Conservation (phyloP, 1,140 invertebrate genomes). For the Meloidogyne chitwoodi region DNA sequence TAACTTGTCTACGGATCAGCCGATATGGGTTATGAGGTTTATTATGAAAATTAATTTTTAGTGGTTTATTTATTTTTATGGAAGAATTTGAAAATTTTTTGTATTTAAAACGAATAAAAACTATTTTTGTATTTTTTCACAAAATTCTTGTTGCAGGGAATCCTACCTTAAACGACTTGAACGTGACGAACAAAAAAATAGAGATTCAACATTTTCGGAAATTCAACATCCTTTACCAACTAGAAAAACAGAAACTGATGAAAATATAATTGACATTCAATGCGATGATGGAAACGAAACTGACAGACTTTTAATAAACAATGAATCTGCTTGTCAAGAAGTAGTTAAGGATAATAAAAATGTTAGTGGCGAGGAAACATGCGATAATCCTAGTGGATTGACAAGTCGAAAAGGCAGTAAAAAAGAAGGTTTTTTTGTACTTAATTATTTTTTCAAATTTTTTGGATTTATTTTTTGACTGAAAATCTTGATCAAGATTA, state of each 20-base stretch:
- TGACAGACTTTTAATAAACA: slow-evolving; percentile 34
- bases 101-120: too few species aligned
- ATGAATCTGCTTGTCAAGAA: not conserved
- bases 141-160: slow-evolving; percentile 32
- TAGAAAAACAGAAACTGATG: not conserved
- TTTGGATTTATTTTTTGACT: not conserved
- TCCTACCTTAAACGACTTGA: slow-evolving; percentile 53
- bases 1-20: too few species aligned
- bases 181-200: slow-evolving; percentile 45
- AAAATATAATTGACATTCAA: slow-evolving; percentile 9
- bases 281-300: slow-evolving; percentile 27
- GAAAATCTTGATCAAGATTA: too few species aligned
- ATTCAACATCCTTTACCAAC: not conserved
- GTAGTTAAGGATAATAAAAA: not conserved
- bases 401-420: slow-evolving; percentile 45
- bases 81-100: too few species aligned
- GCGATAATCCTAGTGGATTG: not conserved
- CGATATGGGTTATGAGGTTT: too few species aligned
- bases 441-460: not conserved
- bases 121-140: too few species aligned
- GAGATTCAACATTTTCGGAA: slow-evolving; percentile 6
- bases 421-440: slow-evolving; percentile 46
- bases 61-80: too few species aligned
- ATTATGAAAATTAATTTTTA: too few species aligned
- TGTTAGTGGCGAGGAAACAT: not conserved